A percentile compares a stretch with the other conserved stretches of the same genome.
These are phyloP conservation scores for Coendou prehensilis DNA, from an alignment of 2,797 vertebrate genomes.

Conservation along the genomic window DNA sequence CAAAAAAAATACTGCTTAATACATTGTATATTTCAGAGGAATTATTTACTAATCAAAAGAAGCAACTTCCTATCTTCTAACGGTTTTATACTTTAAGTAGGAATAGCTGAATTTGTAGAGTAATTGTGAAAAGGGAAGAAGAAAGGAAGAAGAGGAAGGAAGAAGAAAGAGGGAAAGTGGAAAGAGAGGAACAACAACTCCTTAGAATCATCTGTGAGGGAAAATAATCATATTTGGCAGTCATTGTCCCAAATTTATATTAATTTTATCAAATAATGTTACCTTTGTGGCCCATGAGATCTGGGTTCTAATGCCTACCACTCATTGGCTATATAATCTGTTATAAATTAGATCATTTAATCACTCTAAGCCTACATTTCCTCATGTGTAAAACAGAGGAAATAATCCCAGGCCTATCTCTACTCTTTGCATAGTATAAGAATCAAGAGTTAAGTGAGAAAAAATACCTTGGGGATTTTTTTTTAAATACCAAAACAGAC, in stretches of 20 bases:
- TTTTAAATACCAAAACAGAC: background rate
- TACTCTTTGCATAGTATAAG: background rate
- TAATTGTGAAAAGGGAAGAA: background rate
- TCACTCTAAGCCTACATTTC: background rate
- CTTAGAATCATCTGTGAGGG: background rate
- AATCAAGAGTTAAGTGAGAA: background rate
- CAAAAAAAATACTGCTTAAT: background rate
- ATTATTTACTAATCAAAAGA: background rate
- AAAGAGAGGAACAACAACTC: background rate
- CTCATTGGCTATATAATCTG: background rate
- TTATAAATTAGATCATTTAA: background rate
- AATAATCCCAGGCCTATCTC: background rate
- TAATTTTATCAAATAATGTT: background rate
- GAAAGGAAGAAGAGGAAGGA: background rate
- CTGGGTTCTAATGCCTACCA: background rate
- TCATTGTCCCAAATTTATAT: background rate
- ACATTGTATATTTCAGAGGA: background rate
- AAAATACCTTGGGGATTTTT: background rate
- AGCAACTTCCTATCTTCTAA: background rate
- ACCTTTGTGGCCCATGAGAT: background rate
- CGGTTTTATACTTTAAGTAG: background rate
- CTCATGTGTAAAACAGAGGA: background rate
- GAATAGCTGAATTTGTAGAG: background rate
- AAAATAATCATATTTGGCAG: background rate
- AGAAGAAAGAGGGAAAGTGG: background rate